A percentile compares a stretch with the other conserved stretches of the same genome.
These are phyloP conservation scores for Nemotelus nigrinus DNA, from an alignment of 2,888 invertebrate species.

Conservation along the genomic window DNA sequence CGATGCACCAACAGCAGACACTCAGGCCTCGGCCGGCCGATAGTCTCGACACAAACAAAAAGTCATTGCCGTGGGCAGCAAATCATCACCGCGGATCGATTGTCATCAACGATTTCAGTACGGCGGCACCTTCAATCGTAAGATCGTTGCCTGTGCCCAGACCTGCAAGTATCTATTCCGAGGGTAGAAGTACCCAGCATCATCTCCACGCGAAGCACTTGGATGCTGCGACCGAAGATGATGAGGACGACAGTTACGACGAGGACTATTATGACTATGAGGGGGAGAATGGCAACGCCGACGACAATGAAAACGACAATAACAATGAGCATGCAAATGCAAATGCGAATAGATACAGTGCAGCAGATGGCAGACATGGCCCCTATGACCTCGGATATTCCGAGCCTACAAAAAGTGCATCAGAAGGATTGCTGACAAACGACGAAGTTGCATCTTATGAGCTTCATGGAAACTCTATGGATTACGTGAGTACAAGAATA, in stretches of 20 bases:
- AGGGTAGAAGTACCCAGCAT: not conserved
- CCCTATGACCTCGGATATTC: not conserved
- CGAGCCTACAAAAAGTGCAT: not conserved
- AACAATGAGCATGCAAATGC: constrained; percentile 27
- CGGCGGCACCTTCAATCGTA: constrained; percentile 7
- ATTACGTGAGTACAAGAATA: not conserved
- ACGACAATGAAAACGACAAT: constrained; percentile 31
- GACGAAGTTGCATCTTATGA: not conserved
- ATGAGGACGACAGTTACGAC: constrained; percentile 37
- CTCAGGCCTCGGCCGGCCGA: constrained; percentile 11
- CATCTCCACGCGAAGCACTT: constrained; percentile 11
- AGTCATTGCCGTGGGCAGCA: constrained; percentile 34
- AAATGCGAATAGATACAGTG: not conserved
- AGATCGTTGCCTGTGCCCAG: not conserved
- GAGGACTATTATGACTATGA: constrained; percentile 47
- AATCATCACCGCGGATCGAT: constrained; percentile 12
- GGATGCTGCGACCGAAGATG: constrained; percentile 31
- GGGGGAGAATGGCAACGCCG: constrained; percentile 40
- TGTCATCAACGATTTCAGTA: constrained; percentile 22
- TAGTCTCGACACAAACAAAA: constrained; percentile 19
- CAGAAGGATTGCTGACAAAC: constrained; percentile 10
- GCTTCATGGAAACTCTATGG: constrained; percentile 4
- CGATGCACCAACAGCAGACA: not conserved
- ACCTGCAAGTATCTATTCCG: no score
- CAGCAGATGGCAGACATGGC: not conserved